Evolutionary conservation across 2,797 vertebrate genomes (phyloP).

Genomic region (Chelonia mydas): DNA sequence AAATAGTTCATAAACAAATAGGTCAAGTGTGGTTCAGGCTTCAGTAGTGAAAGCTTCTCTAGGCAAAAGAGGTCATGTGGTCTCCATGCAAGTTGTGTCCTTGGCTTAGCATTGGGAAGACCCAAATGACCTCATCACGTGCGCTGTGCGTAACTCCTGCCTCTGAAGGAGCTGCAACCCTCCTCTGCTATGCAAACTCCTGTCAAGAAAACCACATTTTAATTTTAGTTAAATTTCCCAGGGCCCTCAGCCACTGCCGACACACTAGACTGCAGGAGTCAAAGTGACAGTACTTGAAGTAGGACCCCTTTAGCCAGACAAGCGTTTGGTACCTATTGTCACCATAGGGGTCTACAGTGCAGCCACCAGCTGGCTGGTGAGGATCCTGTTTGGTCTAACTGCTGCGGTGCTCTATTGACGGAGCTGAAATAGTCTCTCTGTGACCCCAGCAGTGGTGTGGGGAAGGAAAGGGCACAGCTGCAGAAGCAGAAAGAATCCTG

Average conservation of each 20-base stretch:
- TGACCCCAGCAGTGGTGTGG: background rate
- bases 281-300: background rate
- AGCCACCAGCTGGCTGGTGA: too few relatives aligned
- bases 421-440: background rate
- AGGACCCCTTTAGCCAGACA: background rate
- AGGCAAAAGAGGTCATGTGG: background rate
- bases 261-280: background rate
- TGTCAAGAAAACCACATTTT: background rate
- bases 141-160: background rate
- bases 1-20: background rate
- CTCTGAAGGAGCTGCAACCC: background rate
- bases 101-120: background rate
- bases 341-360: background rate
- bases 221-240: background rate
- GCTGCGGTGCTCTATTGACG: background rate
- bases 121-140: background rate
- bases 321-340: background rate
- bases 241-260: background rate
- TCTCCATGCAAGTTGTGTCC: background rate
- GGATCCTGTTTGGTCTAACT: background rate
- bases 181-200: background rate
- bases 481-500: background rate
- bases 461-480: background rate
- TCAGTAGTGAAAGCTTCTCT: background rate
- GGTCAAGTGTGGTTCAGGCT: background rate